Evolutionary conservation across 2,797 vertebrate species (phyloP), one percentile per base, ranked within the genome.

Genomic region (Falco peregrinus): DNA sequence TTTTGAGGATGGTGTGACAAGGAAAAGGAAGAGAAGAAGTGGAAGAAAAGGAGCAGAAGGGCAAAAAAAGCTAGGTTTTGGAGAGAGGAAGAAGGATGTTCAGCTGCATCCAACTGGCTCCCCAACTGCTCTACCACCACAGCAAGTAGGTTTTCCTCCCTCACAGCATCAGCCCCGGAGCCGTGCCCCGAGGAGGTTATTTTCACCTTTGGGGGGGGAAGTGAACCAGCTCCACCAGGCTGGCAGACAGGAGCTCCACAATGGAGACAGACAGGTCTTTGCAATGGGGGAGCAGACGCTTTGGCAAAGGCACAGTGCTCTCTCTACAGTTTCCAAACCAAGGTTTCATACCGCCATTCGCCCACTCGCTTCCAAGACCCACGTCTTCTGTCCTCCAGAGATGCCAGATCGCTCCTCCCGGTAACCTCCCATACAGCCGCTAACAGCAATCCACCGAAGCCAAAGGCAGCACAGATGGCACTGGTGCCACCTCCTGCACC

Each of bases 181-280:
- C 25, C 53, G 21, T 8, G 24, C n/a, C 17, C 18, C 2, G 0
- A 71, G 29, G 28, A 64, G 45, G 0, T 8, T 8, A 33, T 10
- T 15, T 78, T 41, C 31, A 48, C 25, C 53, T 63, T 29, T 21
- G 35, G 10, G 37, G 11, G 20, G 28, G 50, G 63, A 83, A 59
- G 16, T 3, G 50, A 77, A 16, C 6, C 53, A 26, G 6, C 20
- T 41, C 59, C 60, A 35, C 16, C 33, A 8, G 0, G 3, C 4
- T 24, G 50, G 33, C 47, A 57, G 47, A 45, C 17, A 80, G 86
- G 13, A 86, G 24, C 28, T 86, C 33, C 51, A 18, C 61, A 21
- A 5, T 0, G 0, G 61, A 74, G 28, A 63, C 4, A n/a, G 45
- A 41, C 0, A 0, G 12, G 22, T 60, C 59, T 29, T 33, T 35